Evolutionary conservation across 92 coral and sea anemone species (phyloP), one percentile per base, ranked within the genome.

Genomic region (Palythoa grandiflora): DNA sequence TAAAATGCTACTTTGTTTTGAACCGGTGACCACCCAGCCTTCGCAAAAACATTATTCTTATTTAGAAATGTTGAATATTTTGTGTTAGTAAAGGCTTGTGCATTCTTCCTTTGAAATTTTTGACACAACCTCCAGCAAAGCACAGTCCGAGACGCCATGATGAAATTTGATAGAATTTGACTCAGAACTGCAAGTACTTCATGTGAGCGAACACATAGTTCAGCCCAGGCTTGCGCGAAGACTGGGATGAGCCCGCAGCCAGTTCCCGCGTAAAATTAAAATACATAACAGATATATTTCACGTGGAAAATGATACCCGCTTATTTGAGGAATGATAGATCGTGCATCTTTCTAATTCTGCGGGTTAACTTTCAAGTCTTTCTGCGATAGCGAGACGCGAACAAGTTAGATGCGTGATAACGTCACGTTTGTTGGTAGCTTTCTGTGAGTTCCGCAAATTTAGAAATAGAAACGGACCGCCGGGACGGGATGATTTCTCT

Each of bases 1-100:
- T 95, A 95, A 84, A 88, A 91, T 3, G 96, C 96, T 17, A 89
- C 89, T 20, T 88, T 96, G 84, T 88, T 93, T 85, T 89, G 93
- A 21, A 86, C 38, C 17, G 92, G 94, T 11, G 85, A 47, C 60
- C 93, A 74, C 9, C 85, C 77, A 16, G 48, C 48, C 78, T 84
- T 85, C 50, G 50, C 50, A 44, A 44, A 44, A 44, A 44, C 50
- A 8, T 44, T 44, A 44, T 44, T 44, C 7, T 44, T 44, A 38
- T 71, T 78, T 55, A 80, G 17, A 53, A 89, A 74, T 84, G 87
- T 63, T 21, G 77, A 76, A 19, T 79, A 91, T 44, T 85, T 85
- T 51, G 86, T 15, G 11, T n/a, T 28, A n/a, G 68, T 8, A 20
- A 73, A 51, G 7, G 71, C 14, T 36, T 14, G 83, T 50, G 21